These are phyloP conservation scores for Tinamus major DNA, from an alignment of 2,797 vertebrate species.

Conservation along the genomic window DNA sequence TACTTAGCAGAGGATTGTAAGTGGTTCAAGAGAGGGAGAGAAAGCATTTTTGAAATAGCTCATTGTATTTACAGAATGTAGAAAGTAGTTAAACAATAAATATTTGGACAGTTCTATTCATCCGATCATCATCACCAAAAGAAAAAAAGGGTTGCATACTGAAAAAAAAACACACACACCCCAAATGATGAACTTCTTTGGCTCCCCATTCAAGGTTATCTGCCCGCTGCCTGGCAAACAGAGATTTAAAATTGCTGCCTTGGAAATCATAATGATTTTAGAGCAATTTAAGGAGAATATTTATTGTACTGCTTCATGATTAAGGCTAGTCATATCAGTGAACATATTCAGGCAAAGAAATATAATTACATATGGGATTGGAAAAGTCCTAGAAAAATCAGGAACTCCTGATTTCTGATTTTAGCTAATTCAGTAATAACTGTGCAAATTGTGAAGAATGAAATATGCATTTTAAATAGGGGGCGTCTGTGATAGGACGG, in stretches of 20 bases:
- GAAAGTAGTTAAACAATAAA: constrained; percentile 30
- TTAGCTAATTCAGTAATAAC: neutral
- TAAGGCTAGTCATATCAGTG: neutral
- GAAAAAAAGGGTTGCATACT: neutral
- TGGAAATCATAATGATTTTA: neutral
- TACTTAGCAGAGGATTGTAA: constrained; percentile 20
- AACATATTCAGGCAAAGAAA: neutral
- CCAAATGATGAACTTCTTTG: neutral
- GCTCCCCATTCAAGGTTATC: neutral
- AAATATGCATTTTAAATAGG: neutral
- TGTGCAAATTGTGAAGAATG: neutral
- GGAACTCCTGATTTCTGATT: neutral
- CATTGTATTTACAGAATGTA: constrained; percentile 15
- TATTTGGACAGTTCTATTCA: constrained; percentile 29
- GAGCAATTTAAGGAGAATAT: neutral
- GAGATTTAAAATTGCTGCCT: neutral
- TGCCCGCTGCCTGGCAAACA: neutral
- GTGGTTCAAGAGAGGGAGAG: constrained; percentile 20
- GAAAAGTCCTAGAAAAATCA: neutral
- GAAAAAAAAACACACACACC: neutral
- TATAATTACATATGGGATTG: neutral
- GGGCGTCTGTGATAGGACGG: neutral
- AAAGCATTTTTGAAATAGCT: constrained; percentile 47
- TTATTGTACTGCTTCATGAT: neutral
- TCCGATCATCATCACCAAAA: neutral